Base-by-base conservation (phyloP, 2,113 vertebrate genomes). In the Colaptes auratus region DNA sequence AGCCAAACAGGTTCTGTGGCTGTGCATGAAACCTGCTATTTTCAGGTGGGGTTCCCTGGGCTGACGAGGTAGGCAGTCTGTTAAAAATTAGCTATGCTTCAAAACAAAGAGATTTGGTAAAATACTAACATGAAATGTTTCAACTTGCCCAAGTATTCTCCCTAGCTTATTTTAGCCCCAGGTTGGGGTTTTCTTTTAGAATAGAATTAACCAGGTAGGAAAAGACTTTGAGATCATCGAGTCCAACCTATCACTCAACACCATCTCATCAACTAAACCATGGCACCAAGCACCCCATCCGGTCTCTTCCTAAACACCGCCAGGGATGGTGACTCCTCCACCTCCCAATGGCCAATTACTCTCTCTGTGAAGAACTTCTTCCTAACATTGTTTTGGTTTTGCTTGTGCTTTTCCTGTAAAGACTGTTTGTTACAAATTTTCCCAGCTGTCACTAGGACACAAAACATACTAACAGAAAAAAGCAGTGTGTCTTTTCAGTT, bases 101-200 rank as follows among this genome's bases (percentile, higher is more conserved):
- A 86, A 92, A 86, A 84, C 30, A 90, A 83, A 88, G 42, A 42
- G 0, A 0, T 69, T 93, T 84, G 72, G n/a, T 90, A 69, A 78
- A 94, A 78, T 72, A 79, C 21, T 69, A 86, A 50, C 11, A 82
- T 89, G 89, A 96, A 96, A 96, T 89, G 81, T 90, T 92, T 95
- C 70, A 92, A 87, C 83, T 90, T 76, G 92, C 74, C 52, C 73
- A 81, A 86, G 61, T 9, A 76, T 88, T 88, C 84, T 36, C 50
- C 50, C 59, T 59, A 35, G 17, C 81, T 85, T 79, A 35, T 82
- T 92, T 92, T 87, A 89, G 59, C 17, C 30, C 12, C 8, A 55
- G 20, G 82, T 71, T 72, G 48, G 18, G 42, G 42, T 42, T 42
- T 42, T 44, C 39, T 39, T 39, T 39, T 39, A 39, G 39, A 39